Conservation (phyloP, 2,888 invertebrate genomes). For the Tortricodes alternella region DNA sequence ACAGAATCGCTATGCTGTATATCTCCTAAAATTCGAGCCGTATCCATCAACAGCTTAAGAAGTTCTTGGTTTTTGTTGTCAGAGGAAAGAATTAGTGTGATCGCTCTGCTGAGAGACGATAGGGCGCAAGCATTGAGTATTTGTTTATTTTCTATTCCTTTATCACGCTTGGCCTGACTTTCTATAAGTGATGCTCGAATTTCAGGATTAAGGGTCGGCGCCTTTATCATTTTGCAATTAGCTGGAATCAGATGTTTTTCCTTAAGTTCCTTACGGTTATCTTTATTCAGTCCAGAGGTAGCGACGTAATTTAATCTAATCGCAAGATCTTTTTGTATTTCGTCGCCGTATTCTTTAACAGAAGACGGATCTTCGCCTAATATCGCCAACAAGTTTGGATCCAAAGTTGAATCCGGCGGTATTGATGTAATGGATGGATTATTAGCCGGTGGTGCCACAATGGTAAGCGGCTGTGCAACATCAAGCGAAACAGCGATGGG, state of each 20-base stretch:
- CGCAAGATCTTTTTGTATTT: conserved; percentile 23
- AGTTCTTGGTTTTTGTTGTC: background rate
- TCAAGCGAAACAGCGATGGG: too few species aligned
- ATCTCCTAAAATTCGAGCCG: background rate
- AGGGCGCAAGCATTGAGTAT: background rate
- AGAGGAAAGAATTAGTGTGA: background rate
- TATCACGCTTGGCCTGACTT: background rate
- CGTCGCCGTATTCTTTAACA: conserved; percentile 13
- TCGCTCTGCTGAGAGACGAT: background rate
- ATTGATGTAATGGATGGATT: background rate
- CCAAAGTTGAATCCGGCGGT: background rate
- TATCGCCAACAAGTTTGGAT: background rate
- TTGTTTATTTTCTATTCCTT: background rate
- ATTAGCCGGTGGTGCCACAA: too few species aligned
- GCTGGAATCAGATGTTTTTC: background rate
- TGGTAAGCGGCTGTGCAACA: too few species aligned
- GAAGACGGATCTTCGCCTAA: conserved; percentile 21
- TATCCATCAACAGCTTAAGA: background rate
- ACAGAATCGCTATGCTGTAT: background rate
- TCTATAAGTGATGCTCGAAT: background rate
- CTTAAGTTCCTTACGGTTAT: background rate
- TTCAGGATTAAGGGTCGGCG: background rate
- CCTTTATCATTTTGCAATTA: conserved; percentile 2
- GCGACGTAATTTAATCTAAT: conserved; percentile 9
- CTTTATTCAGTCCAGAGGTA: background rate